These are phyloP conservation scores for Cynopterus brachyotis DNA, from an alignment of 2,113 vertebrate genomes.

Conservation along the genomic window DNA sequence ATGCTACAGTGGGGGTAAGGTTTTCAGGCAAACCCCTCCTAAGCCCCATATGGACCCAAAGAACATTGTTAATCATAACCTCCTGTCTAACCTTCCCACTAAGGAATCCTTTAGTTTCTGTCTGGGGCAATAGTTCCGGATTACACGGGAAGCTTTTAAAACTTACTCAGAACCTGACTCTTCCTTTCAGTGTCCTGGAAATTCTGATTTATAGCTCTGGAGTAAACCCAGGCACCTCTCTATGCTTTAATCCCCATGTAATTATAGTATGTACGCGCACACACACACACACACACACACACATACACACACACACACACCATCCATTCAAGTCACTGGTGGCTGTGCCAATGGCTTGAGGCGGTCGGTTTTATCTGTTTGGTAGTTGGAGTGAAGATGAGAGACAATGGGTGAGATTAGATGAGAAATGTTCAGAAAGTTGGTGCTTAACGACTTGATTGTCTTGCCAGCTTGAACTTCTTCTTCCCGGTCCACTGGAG, in stretches of 20 bases:
- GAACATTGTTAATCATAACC: background rate
- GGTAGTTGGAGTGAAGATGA: background rate
- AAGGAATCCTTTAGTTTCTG: background rate
- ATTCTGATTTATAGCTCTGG: background rate
- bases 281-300: rapidly evolving
- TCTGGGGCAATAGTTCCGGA: background rate
- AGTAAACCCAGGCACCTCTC: background rate
- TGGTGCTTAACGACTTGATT: background rate
- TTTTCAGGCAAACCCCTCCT: background rate
- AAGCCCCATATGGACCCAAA: background rate
- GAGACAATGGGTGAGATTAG: background rate
- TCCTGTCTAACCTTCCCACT: background rate
- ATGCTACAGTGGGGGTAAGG: background rate
- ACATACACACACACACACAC: background rate
- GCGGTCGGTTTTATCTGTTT: background rate
- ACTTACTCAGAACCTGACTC: background rate
- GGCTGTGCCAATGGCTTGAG: background rate
- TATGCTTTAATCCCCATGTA: background rate
- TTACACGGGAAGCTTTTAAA: background rate
- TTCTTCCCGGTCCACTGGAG: background rate
- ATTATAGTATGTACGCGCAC: background rate
- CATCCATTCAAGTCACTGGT: background rate
- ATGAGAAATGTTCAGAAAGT: background rate
- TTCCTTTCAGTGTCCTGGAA: background rate
- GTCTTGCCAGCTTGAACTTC: background rate